These are phyloP conservation scores for Tetropium fuscum DNA, from an alignment of 2,888 invertebrate genomes.

Conservation along the genomic window DNA sequence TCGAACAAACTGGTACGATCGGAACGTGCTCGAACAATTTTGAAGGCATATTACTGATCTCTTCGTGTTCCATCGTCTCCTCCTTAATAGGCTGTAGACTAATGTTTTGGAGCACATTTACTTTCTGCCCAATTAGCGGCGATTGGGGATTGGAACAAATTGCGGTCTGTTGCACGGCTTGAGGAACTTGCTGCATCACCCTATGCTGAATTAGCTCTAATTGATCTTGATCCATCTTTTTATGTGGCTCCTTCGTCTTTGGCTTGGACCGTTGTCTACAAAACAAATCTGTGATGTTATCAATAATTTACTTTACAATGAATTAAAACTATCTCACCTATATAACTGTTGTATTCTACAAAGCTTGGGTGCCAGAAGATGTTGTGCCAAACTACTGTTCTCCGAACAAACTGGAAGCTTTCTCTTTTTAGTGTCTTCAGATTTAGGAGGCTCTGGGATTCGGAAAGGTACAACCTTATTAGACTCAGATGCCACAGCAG, in stretches of 20 bases:
- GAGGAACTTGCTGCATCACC: constrained; percentile 39
- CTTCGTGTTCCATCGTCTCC: constrained; percentile 29
- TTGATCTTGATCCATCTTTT: constrained; percentile 50
- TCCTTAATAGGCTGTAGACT: constrained; percentile 49
- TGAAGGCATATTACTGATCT: background rate
- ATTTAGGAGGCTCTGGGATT: constrained; percentile 62
- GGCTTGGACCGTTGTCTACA: constrained; percentile 48
- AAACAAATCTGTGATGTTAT: no score
- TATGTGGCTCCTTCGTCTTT: constrained; percentile 47
- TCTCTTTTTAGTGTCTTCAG: constrained; percentile 61
- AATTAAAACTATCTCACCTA: no score
- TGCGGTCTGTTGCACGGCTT: constrained; percentile 28
- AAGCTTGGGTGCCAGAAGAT: constrained; percentile 62
- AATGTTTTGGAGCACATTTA: constrained; percentile 62
- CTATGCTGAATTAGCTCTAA: constrained; percentile 38
- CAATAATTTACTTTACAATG: no score
- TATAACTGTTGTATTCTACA: constrained; percentile 64
- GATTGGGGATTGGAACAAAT: constrained; percentile 27
- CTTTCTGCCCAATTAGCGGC: constrained; percentile 50
- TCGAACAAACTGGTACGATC: constrained; percentile 45
- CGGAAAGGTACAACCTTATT: constrained; percentile 56
- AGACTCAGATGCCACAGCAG: constrained; percentile 38
- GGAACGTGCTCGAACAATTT: constrained; percentile 19
- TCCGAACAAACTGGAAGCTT: constrained; percentile 57
- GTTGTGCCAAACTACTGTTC: constrained; percentile 59